phyloP scores from a whole-genome alignment of 2,888 invertebrate species.

The Eucera pruinosa region DNA sequence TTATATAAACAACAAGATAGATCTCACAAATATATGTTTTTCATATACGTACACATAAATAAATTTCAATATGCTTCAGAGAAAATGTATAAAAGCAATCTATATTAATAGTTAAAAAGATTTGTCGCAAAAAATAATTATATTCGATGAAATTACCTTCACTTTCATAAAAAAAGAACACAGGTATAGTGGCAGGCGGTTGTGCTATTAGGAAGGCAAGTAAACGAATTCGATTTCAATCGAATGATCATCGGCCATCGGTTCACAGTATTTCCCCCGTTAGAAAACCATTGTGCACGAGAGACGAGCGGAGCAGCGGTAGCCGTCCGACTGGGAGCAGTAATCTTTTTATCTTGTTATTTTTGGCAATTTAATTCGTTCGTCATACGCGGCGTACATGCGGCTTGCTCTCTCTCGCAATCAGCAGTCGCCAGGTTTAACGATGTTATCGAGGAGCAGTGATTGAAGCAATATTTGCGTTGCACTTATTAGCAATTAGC shows the following conservation, averaged over 20 bases:
- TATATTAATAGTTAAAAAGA: too few species aligned
- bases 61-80: too few species aligned
- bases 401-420: conserved; percentile 56
- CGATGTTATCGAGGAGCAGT: conserved; percentile 69
- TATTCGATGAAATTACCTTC: too few species aligned
- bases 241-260: conserved; percentile 59
- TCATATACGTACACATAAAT: too few species aligned
- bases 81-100: too few species aligned
- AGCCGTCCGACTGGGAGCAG: conserved; percentile 22
- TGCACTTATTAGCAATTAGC: conserved; percentile 70
- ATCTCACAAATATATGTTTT: too few species aligned
- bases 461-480: conserved; percentile 72
- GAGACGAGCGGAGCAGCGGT: conserved; percentile 21
- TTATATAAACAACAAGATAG: too few species aligned
- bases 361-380: conserved; percentile 68
- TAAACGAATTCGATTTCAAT: conserved; percentile 39
- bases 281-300: conserved; percentile 48
- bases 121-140: too few species aligned
- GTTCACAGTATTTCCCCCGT: conserved; percentile 49
- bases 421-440: conserved; percentile 67
- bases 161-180: too few species aligned
- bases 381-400: conserved; percentile 53
- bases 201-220: neutral
- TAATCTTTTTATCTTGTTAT: conserved; percentile 69
- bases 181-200: too few species aligned